Conservation (phyloP, 2,797 vertebrate genomes). For the Myotis findleyi region DNA sequence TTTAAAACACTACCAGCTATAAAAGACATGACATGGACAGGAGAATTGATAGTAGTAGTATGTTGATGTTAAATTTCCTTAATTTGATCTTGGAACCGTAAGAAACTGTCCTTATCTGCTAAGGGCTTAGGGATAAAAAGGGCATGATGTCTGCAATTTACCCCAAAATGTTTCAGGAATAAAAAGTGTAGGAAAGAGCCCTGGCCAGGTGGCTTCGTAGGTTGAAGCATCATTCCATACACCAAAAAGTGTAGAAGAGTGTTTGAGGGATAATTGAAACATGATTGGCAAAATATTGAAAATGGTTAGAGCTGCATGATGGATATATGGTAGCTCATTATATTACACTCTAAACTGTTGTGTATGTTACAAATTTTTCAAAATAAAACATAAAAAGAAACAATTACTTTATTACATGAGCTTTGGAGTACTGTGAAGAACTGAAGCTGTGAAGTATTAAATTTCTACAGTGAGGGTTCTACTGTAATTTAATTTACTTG, state of each 20-base stretch:
- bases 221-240: too few relatives aligned
- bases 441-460: background rate
- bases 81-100: background rate
- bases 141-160: background rate
- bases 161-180: background rate
- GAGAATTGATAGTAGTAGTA: background rate
- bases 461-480: background rate
- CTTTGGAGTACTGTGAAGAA: constrained; percentile 21
- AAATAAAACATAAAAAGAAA: constrained; percentile 41
- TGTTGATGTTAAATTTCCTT: constrained; percentile 5
- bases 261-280: background rate
- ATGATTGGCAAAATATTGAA: background rate
- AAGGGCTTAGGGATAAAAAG: background rate
- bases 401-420: background rate
- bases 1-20: constrained; percentile 16
- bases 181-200: background rate
- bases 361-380: constrained; percentile 16
- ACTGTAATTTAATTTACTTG: background rate
- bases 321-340: background rate
- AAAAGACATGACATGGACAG: background rate
- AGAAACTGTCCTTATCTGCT: background rate
- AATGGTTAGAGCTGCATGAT: background rate
- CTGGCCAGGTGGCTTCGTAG: too few relatives aligned
- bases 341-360: background rate
- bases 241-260: background rate